Conservation (phyloP, 1,140 invertebrate genomes). For the Cyphomyrmex costatus region DNA sequence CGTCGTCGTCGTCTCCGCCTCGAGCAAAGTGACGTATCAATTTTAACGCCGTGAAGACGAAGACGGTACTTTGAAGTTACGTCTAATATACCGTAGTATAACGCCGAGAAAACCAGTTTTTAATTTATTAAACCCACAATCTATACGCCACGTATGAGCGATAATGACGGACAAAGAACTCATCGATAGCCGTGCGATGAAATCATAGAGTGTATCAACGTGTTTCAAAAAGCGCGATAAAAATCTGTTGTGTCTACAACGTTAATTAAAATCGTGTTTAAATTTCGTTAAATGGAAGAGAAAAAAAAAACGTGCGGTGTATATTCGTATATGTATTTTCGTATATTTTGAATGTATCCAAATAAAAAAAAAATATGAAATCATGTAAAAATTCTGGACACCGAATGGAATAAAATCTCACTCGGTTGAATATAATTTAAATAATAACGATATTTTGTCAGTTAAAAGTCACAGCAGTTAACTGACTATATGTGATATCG, state of each 20-base stretch:
- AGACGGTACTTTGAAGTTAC: slow-evolving; percentile 46
- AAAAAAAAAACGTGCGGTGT: background rate
- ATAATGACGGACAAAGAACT: slow-evolving; percentile 18
- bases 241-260: slow-evolving; percentile 8
- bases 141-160: background rate
- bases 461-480: slow-evolving; percentile 34
- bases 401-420: background rate
- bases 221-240: slow-evolving; percentile 8
- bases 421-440: background rate
- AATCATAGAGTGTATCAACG: slow-evolving; percentile 18
- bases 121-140: slow-evolving; percentile 60
- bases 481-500: background rate
- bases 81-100: background rate
- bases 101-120: slow-evolving; percentile 25
- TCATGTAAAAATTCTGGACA: slow-evolving; percentile 4
- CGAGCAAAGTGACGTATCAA: slow-evolving; percentile 66
- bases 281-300: slow-evolving; percentile 22
- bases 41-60: slow-evolving; percentile 54
- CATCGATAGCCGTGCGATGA: background rate
- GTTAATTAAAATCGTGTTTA: slow-evolving; percentile 53
- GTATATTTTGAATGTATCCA: background rate
- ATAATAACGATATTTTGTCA: background rate
- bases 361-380: slow-evolving; percentile 33
- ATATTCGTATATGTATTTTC: slow-evolving; percentile 24
- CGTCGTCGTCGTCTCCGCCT: slow-evolving; percentile 24